Evolutionary conservation across 92 coral and sea anemone species (phyloP), one percentile per base, ranked within the genome.

Genomic region (Heteractis magnifica): DNA sequence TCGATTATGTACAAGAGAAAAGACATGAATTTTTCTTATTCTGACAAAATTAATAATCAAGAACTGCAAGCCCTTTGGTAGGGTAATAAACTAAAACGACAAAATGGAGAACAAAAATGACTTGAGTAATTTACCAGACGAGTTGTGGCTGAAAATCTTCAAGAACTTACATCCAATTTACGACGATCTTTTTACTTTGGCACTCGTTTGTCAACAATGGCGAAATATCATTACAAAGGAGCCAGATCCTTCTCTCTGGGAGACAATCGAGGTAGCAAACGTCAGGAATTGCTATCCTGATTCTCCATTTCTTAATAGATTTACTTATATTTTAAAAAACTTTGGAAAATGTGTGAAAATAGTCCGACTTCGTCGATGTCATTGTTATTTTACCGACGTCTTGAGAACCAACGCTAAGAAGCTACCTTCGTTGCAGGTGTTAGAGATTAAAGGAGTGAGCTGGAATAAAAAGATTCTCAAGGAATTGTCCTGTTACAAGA

Each of bases 211-310:
- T 71, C 89, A 87, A 87, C 88, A 83, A 74, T 93, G 98, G 97
- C 83, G 87, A 82, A 77, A 49, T 7, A 75, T 93, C 12, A 90
- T 93, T 14, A 23, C 81, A 19, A 52, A 70, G 5, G 86, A 92
- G 23, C 93, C 98, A 16, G 95, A 91, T 79, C 95, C 98, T 34
- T 70, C 80, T 53, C 85, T 93, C 14, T 93, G 98, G 98, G 95
- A 91, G 71, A 65, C 86, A 15, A 73, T 93, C 49, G 89, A 79
- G 51, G 12, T 93, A n/a, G 51, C 80, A 56, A 93, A 86, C 87
- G 53, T 92, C 10, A 87, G 94, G 72, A 81, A 84, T 72, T 91
- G 95, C 74, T 82, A 86, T 82, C 78, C 77, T 16, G 93, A 93
- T 50, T 89, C 89, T 21, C 72, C 87, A 56, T 86, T 83, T 51